Percentiles rank a stretch among this genome's conserved stretches.
Evolutionary conservation across 2,797 vertebrate species (phyloP).

Genomic region (Sebastes dallii): DNA sequence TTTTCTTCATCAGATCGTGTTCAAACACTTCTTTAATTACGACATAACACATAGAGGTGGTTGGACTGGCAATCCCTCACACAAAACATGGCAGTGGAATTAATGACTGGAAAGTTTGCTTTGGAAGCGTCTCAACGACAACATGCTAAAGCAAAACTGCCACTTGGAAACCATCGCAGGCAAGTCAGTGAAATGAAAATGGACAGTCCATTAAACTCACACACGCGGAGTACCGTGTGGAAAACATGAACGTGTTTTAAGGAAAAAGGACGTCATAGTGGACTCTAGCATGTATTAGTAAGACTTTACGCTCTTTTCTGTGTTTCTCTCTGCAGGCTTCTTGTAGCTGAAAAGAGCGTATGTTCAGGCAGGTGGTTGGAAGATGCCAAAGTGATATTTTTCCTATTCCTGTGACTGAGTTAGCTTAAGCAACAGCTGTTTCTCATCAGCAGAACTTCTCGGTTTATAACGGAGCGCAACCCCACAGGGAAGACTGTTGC

Average conservation of each 20-base stretch:
- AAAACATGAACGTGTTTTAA: conserved; percentile 56
- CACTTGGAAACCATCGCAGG: conserved; percentile 62
- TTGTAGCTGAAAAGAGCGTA: conserved; percentile 16
- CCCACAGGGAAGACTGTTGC: conserved; percentile 38
- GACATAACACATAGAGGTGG: conserved; percentile 52
- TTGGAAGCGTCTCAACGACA: conserved; percentile 76
- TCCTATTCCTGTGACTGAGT: conserved; percentile 40
- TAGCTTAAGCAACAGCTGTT: conserved; percentile 64
- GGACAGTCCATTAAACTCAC: conserved; percentile 63
- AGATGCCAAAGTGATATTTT: conserved; percentile 59
- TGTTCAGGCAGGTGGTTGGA: conserved; percentile 62
- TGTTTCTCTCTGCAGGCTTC: conserved; percentile 25
- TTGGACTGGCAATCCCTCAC: conserved; percentile 58
- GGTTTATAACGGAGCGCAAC: conserved; percentile 54
- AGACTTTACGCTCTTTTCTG: conserved; percentile 19
- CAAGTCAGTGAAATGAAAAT: conserved; percentile 63
- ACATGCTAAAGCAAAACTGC: conserved; percentile 65
- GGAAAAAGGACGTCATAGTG: conserved; percentile 57
- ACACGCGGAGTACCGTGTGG: conserved; percentile 47
- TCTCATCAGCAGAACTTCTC: conserved; percentile 64
- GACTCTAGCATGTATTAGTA: conserved; percentile 43
- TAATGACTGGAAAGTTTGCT: conserved; percentile 75
- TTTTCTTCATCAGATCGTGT: conserved; percentile 56
- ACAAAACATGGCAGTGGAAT: conserved; percentile 58
- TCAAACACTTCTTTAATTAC: conserved; percentile 73